A percentile compares a stretch with the other conserved stretches of the same genome.
Conservation (phyloP, 2,888 invertebrate genomes). For the Agrotis exclamationis region DNA sequence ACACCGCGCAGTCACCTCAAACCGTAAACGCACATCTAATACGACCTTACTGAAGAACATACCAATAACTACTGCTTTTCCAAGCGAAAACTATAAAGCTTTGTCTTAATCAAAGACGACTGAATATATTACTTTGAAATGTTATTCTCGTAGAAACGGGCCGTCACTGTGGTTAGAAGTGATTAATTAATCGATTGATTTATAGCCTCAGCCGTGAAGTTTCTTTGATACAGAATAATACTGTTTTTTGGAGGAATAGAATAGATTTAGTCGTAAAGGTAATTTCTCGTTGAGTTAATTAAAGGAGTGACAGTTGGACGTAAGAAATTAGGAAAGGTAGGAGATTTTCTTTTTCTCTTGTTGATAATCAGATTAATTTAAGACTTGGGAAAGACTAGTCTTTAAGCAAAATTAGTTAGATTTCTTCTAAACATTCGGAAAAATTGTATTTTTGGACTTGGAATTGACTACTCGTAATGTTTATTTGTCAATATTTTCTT, state of each 20-base stretch:
- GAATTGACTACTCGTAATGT: not conserved
- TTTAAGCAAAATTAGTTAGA: too few relatives aligned
- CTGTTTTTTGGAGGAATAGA: constrained; percentile 21
- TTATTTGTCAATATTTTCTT: not conserved
- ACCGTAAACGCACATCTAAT: too few relatives aligned
- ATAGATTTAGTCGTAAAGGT: constrained; percentile 5
- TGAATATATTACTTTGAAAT: constrained; percentile 54
- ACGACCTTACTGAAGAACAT: not conserved
- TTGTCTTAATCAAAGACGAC: constrained; percentile 50
- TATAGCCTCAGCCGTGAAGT: constrained; percentile 48
- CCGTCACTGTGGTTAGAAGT: constrained; percentile 55
- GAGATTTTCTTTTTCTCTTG: not conserved
- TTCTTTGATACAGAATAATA: constrained; percentile 48
- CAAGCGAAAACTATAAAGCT: constrained; percentile 23
- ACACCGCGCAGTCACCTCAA: too few relatives aligned
- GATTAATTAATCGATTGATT: constrained; percentile 73
- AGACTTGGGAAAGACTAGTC: not conserved
- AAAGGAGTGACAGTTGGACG: constrained; percentile 14
- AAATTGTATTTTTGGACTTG: not conserved
- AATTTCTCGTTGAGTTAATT: constrained; percentile 18
- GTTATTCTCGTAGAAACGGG: constrained; percentile 42
- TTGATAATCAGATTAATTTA: not conserved
- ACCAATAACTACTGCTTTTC: not conserved
- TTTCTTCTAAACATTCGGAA: too few relatives aligned
- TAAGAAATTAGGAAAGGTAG: not conserved